These are phyloP conservation scores for Geothlypis trichas DNA, from an alignment of 2,113 vertebrate genomes.

Conservation along the genomic window DNA sequence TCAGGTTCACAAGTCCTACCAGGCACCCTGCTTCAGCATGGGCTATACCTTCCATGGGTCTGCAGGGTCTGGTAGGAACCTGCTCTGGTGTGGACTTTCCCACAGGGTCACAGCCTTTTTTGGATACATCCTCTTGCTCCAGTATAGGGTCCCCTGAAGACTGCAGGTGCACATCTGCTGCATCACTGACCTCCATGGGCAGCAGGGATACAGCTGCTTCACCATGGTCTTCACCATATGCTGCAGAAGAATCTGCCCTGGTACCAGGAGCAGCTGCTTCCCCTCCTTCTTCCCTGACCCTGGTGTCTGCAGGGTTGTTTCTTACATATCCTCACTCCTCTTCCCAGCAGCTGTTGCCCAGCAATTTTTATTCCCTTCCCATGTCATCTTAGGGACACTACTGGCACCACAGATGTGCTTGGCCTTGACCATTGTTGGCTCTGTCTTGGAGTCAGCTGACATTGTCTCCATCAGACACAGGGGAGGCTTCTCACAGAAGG, in stretches of 20 bases:
- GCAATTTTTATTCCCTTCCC: neutral
- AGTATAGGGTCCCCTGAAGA: neutral
- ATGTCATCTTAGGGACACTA: neutral
- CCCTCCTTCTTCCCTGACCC: neutral
- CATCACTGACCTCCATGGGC: neutral
- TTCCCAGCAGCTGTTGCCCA: neutral
- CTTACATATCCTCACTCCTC: neutral
- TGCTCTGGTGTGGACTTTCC: neutral
- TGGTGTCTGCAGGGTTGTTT: neutral
- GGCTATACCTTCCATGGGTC: too few relatives aligned
- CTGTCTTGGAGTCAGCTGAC: neutral
- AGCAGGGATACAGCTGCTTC: neutral
- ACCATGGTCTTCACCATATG: rapidly evolving
- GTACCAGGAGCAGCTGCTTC: neutral
- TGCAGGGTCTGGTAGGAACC: neutral
- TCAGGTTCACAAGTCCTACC: neutral
- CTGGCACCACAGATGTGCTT: neutral
- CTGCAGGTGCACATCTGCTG: neutral
- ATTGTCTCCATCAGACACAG: neutral
- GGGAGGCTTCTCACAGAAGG: neutral
- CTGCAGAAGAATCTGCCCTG: neutral
- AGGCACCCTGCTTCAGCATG: neutral
- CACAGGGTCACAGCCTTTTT: neutral
- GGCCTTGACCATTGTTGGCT: neutral
- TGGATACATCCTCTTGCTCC: neutral